Percentiles rank a stretch among this genome's conserved stretches.
These are phyloP conservation scores for Ophion ellenae DNA, from an alignment of 2,888 invertebrate genomes.

Conservation along the genomic window DNA sequence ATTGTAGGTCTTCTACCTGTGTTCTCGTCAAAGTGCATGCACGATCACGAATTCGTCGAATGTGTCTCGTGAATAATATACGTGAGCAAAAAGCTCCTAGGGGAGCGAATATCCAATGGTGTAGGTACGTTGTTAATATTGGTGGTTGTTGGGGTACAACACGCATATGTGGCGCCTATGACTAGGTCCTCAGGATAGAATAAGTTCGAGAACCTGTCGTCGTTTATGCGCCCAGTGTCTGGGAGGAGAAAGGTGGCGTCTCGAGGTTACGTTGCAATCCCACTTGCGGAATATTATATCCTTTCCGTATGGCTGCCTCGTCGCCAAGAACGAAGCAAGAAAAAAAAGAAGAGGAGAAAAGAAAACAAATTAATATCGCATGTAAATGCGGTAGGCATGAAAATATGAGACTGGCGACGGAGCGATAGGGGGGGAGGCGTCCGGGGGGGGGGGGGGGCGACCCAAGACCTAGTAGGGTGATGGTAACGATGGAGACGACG, in stretches of 20 bases:
- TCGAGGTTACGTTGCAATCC: conserved; percentile 62
- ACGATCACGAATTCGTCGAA: conserved; percentile 2
- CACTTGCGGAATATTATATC: conserved; percentile 46
- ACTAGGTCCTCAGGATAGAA: too few relatives aligned
- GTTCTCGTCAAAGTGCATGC: neutral
- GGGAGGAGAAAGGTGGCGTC: conserved; percentile 62
- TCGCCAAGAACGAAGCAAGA: conserved; percentile 20
- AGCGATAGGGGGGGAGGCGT: neutral
- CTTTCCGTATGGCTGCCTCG: conserved; percentile 38
- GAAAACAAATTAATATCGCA: conserved; percentile 10
- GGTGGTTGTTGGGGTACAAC: too few relatives aligned
- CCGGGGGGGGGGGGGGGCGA: neutral
- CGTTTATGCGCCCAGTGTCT: conserved; percentile 35
- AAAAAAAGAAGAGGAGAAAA: conserved; percentile 28
- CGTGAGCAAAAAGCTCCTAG: neutral
- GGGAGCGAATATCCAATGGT: neutral
- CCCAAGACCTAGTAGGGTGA: conserved; percentile 55
- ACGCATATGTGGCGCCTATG: too few relatives aligned
- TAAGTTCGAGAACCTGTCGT: conserved; percentile 62
- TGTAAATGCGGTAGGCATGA: conserved; percentile 9
- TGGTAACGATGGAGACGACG: conserved; percentile 25
- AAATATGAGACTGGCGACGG: conserved; percentile 21
- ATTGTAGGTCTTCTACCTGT: neutral
- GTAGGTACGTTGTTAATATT: neutral
- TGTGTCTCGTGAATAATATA: conserved; percentile 2